Evolutionary conservation across 2,888 invertebrate genomes (phyloP).

Genomic region (Ormyrus nitidulus): DNA sequence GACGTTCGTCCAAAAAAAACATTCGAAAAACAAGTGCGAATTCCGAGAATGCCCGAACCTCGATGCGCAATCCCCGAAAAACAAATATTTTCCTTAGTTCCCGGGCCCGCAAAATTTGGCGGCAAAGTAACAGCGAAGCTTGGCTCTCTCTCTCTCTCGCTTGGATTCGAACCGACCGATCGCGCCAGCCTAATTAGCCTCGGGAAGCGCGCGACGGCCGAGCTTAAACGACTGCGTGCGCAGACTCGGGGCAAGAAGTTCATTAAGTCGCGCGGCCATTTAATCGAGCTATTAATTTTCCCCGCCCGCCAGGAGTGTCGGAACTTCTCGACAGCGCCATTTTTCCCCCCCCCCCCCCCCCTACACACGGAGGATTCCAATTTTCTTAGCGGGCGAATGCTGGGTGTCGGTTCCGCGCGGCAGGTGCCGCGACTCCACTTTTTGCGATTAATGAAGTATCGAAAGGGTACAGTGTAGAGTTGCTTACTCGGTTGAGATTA

Average conservation of each 20-base stretch:
- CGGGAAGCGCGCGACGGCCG: constrained; percentile 2
- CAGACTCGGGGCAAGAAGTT: constrained; percentile 34
- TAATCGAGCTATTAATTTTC: constrained; percentile 55
- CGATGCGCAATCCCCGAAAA: no score
- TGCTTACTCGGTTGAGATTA: no score
- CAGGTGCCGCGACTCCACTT: no score
- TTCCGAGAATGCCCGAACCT: no score
- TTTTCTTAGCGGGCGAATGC: constrained; percentile 12
- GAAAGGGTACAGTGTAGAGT: no score
- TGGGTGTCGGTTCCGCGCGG: no score
- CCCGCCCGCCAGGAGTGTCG: neutral
- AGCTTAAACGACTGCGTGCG: constrained; percentile 5
- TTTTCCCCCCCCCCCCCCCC: constrained; percentile 27
- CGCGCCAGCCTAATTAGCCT: constrained; percentile 37
- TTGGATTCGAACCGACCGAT: neutral
- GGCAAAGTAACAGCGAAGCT: neutral
- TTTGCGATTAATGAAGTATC: no score
- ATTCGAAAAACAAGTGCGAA: no score
- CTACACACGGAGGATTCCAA: constrained; percentile 15
- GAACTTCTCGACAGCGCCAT: constrained; percentile 40
- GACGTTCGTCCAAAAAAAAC: no score
- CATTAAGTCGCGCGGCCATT: constrained; percentile 49
- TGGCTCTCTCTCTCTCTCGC: no score
- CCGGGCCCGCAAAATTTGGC: neutral
- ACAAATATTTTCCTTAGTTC: neutral